A percentile compares a stretch with the other conserved stretches of the same genome.
Evolutionary conservation across 2,113 vertebrate genomes (phyloP).

Genomic region (Peromyscus californicus): DNA sequence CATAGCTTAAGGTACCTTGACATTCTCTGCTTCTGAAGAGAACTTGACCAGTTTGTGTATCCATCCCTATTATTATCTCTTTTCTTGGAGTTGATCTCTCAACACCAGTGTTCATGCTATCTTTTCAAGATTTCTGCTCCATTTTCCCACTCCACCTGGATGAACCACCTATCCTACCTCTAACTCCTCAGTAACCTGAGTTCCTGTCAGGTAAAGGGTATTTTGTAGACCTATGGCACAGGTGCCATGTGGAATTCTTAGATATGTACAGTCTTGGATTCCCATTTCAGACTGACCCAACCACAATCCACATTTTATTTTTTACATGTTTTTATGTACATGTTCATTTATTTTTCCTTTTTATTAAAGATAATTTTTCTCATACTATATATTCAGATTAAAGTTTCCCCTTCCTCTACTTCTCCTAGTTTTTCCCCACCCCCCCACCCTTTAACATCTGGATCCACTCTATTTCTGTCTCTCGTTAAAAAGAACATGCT

Average conservation of each 20-base stretch:
- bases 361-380: not conserved
- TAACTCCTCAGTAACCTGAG: not conserved
- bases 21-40: not conserved
- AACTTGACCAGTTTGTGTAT: not conserved
- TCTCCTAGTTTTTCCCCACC: not conserved
- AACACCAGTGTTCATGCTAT: not conserved
- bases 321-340: not conserved
- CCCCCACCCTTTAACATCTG: not conserved
- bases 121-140: not conserved
- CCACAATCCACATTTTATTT: not conserved
- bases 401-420: not conserved
- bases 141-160: not conserved
- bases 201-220: not conserved
- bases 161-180: not conserved
- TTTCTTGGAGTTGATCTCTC: not conserved
- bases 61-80: not conserved
- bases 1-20: not conserved
- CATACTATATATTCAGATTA: not conserved
- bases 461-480: not conserved
- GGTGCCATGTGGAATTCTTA: not conserved
- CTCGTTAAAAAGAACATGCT: not conserved
- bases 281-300: not conserved
- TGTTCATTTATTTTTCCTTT: not conserved
- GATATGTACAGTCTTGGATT: not conserved
- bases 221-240: fast-evolving